phyloP scores from a whole-genome alignment of 2,888 invertebrate genomes.

The Spilosoma lubricipeda region DNA sequence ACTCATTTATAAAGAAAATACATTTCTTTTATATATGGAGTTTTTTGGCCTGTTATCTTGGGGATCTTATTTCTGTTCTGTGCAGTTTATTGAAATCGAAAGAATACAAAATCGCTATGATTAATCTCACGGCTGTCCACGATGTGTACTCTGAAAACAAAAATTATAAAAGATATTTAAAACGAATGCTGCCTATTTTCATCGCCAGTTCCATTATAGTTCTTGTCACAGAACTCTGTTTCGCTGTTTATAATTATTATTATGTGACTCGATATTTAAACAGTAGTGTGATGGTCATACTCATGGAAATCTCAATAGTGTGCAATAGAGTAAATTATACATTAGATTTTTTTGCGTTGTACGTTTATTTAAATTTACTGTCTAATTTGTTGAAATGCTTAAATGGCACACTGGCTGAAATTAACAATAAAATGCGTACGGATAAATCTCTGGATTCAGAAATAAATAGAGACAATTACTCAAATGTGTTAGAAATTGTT shows the following conservation, averaged over 20 bases:
- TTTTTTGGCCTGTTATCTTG: neutral
- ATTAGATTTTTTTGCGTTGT: slow-evolving; percentile 3
- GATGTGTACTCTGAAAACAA: neutral
- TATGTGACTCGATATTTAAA: neutral
- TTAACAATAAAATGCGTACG: neutral
- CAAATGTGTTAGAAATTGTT: neutral
- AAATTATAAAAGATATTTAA: neutral
- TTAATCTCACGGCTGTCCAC: neutral
- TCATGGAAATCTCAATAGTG: neutral
- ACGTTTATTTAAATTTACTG: neutral
- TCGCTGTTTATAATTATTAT: neutral
- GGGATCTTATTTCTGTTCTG: neutral
- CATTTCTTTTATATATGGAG: neutral
- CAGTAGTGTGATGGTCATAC: neutral
- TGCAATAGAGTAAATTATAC: slow-evolving; percentile 5
- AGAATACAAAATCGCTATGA: neutral
- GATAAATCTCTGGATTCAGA: neutral
- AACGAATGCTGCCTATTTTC: neutral
- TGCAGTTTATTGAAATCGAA: neutral
- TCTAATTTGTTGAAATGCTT: neutral
- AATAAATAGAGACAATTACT: neutral
- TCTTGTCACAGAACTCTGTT: neutral
- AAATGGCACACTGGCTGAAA: neutral
- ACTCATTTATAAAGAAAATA: too few species aligned
- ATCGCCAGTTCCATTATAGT: neutral